These are phyloP conservation scores for Masticophis lateralis DNA, from an alignment of 2,797 vertebrate genomes.

Conservation along the genomic window DNA sequence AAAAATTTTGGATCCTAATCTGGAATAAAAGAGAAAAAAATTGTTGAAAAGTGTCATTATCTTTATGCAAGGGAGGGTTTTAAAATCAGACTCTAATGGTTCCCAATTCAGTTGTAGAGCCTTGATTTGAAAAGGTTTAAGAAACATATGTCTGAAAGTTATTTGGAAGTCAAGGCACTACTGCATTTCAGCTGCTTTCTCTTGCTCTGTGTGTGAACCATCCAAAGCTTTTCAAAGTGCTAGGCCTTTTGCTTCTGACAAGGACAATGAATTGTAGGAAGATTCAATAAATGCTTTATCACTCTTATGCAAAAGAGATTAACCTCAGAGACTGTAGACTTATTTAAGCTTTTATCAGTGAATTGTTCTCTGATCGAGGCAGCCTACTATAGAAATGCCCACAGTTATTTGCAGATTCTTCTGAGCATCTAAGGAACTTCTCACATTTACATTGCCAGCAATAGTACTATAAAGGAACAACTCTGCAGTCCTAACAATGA, in stretches of 20 bases:
- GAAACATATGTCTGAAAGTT: not conserved
- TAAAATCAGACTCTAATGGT: constrained; percentile 14
- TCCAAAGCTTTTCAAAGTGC: constrained; percentile 36
- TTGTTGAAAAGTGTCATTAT: not conserved
- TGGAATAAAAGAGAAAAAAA: not conserved
- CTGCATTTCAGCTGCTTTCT: not conserved
- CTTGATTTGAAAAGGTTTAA: not conserved
- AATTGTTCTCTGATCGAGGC: constrained; percentile 39
- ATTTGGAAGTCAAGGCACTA: constrained; percentile 7
- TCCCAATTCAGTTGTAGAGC: not conserved
- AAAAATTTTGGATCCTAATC: not conserved
- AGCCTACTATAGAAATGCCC: constrained; percentile 18
- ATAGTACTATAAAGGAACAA: not conserved
- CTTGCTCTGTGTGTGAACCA: constrained; percentile 13
- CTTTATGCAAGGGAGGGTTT: not conserved
- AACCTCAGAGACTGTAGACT: constrained; percentile 38
- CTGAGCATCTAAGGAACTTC: not conserved
- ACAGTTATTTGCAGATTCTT: constrained; percentile 17
- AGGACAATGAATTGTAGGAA: constrained; percentile 40
- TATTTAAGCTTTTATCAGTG: constrained; percentile 29
- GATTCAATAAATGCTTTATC: constrained; percentile 47
- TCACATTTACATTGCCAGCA: not conserved
- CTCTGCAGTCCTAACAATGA: not conserved
- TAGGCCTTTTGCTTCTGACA: constrained; percentile 43
- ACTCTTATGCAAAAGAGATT: constrained; percentile 45